Percentiles rank a stretch among this genome's conserved stretches.
Evolutionary conservation across 2,113 vertebrate genomes (phyloP).

Genomic region (Petromus typicus): DNA sequence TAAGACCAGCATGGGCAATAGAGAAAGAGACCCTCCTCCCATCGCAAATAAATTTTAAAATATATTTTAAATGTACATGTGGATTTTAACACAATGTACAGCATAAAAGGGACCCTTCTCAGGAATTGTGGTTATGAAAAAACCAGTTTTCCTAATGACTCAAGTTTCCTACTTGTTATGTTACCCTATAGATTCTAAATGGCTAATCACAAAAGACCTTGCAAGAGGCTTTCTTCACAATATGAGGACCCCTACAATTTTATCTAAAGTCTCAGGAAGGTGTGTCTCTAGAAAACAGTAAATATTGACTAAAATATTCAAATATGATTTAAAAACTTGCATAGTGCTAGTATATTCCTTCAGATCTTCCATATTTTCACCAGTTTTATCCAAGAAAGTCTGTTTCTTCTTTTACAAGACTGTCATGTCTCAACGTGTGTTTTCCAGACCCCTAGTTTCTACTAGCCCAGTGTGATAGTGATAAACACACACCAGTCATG

Average conservation of each 20-base stretch:
- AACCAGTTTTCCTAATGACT: neutral
- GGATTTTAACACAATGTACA: slow-evolving; percentile 9
- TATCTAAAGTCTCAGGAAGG: neutral
- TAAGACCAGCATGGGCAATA: neutral
- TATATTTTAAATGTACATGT: too few species aligned
- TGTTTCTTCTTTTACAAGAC: neutral
- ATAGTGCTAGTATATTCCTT: neutral
- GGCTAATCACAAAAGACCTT: neutral
- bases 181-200: neutral
- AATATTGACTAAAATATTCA: neutral
- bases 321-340: neutral
- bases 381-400: neutral
- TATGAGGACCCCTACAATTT: neutral
- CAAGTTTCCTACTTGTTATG: neutral
- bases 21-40: neutral
- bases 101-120: neutral
- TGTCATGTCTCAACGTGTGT: neutral
- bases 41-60: neutral
- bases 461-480: too few species aligned
- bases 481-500: neutral
- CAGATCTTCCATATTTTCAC: neutral
- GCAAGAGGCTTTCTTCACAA: neutral
- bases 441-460: neutral
- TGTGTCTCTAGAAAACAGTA: neutral
- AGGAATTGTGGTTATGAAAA: slow-evolving; percentile 26